Evolutionary conservation across 2,113 vertebrate genomes (phyloP), one percentile per base, ranked within the genome.

Genomic region (Eclectus roratus): DNA sequence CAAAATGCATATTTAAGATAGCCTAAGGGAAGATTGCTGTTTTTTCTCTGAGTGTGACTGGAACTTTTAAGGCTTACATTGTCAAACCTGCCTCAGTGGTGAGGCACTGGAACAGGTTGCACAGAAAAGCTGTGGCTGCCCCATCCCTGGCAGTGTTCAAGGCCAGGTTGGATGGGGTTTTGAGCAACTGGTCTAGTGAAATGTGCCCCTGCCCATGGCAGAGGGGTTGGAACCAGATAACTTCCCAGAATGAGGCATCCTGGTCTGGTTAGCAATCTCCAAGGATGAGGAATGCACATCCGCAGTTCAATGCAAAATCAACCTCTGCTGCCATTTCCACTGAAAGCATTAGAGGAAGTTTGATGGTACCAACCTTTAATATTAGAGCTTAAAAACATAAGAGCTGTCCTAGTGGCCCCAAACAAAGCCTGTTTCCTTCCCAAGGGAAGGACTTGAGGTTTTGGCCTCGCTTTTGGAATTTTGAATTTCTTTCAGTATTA

Each of bases 251-350:
- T 58, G 24, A 39, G 24, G 7, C 1, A 2, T 50, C 44, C 35
- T 15, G 17, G 13, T 29, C 39, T 73, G 27, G 12, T 65, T 50
- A 55, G 20, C 16, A 1, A 27, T 13, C 17, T 72, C 55, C 16
- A 19, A 19, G 27, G 52, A 8, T 3, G 2, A 56, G 17, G 43
- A 17, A 52, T 0, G 0, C 10, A 7, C 21, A 41, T 27, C 11
- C 1, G 1, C 28, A 60, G 29, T n/a, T 91, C 33, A 41, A 14
- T 49, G 47, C 5, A 4, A 77, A 83, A 63, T 33, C 47, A 65
- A 0, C 10, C 13, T 72, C 33, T 80, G 25, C 47, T 92, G 47
- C n/a, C 18, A 21, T 37, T 46, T 76, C 52, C 71, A 55, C 35
- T 60, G 53, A 16, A 61, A 27, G 21, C 2, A 1, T 50, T 72